Percentiles rank a stretch among this genome's conserved stretches.
Evolutionary conservation across 2,888 invertebrate genomes (phyloP).

Genomic region (Leptopilina drosophilae): DNA sequence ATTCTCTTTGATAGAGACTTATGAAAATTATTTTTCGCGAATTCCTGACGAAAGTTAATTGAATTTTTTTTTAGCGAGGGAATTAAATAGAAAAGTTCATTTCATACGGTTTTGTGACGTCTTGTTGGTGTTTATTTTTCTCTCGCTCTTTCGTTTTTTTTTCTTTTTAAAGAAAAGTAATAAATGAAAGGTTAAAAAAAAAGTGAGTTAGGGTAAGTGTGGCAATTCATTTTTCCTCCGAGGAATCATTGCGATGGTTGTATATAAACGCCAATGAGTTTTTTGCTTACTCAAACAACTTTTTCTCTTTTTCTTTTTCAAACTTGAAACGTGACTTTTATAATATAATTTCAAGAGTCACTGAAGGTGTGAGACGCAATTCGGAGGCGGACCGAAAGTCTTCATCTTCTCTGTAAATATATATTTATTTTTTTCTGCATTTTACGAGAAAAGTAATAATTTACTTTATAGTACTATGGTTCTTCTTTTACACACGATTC

Average conservation of each 20-base stretch:
- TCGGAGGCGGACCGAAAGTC: neutral
- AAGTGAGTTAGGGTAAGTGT: neutral
- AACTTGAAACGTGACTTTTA: neutral
- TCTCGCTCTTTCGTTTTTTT: neutral
- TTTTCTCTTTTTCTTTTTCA: constrained; percentile 9
- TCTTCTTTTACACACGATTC: neutral
- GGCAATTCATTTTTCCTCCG: constrained; percentile 16
- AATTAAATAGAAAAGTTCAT: neutral
- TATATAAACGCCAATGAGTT: neutral
- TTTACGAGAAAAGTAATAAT: constrained; percentile 10
- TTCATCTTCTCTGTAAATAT: no score
- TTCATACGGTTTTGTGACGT: neutral
- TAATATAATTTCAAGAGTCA: neutral
- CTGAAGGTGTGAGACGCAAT: neutral
- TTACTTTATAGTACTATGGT: neutral
- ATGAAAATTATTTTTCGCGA: neutral
- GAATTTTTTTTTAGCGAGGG: neutral
- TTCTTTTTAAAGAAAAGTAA: neutral
- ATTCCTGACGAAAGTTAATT: neutral
- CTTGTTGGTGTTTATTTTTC: neutral
- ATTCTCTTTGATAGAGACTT: neutral
- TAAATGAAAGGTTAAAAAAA: constrained; percentile 1
- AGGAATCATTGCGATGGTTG: neutral
- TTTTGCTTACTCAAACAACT: constrained; percentile 12
- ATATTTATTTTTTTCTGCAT: neutral